These are phyloP conservation scores for Enteromius trimaculatus DNA, from an alignment of 2,797 vertebrate genomes.

Conservation along the genomic window DNA sequence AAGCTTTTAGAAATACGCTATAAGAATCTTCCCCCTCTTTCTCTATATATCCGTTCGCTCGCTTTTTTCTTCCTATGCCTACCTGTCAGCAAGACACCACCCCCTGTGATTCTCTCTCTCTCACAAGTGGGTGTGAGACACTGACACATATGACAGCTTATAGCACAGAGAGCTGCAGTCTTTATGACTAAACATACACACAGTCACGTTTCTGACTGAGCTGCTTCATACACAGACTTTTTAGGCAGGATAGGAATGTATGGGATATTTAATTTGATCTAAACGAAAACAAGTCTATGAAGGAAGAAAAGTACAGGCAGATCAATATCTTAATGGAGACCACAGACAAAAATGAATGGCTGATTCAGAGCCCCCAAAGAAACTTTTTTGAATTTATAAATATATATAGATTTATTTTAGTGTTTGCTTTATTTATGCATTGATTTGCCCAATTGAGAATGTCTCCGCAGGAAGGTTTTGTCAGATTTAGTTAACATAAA, in stretches of 20 bases:
- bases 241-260: background rate
- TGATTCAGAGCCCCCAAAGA: background rate
- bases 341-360: background rate
- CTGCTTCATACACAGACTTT: background rate
- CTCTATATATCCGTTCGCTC: constrained; percentile 32
- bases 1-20: constrained; percentile 61
- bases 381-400: background rate
- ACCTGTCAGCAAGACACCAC: constrained; percentile 51
- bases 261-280: background rate
- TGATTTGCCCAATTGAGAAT: background rate
- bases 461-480: background rate
- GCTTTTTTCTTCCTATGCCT: constrained; percentile 37
- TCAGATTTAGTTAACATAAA: background rate
- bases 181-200: constrained; percentile 51
- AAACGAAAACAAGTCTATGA: background rate
- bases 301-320: background rate
- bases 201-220: constrained; percentile 29
- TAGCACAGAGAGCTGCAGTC: constrained; percentile 43
- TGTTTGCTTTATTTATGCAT: background rate
- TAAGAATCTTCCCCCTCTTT: constrained; percentile 22
- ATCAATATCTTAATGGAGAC: constrained; percentile 3
- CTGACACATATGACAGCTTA: constrained; percentile 50
- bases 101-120: constrained; percentile 35
- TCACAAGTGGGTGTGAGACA: constrained; percentile 52
- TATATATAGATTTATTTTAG: background rate